phyloP scores from a whole-genome alignment of 2,113 vertebrate genomes.

The Trochalopteron elliotii region DNA sequence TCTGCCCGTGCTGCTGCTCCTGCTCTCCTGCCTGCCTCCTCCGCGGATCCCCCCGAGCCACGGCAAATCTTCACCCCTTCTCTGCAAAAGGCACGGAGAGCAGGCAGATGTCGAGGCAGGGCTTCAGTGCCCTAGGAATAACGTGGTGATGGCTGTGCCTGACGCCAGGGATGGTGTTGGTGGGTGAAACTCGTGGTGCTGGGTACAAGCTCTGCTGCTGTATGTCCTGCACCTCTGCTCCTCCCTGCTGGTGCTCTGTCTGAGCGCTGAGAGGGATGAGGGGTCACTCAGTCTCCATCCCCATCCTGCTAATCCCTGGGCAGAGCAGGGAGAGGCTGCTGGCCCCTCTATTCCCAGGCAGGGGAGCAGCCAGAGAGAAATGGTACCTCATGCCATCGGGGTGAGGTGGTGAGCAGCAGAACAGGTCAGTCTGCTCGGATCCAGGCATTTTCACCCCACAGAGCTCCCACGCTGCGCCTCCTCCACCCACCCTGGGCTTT shows the following conservation, averaged over 20 bases:
- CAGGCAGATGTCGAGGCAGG: background rate
- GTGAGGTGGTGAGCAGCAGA: background rate
- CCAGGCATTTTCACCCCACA: background rate
- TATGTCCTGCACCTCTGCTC: rapidly evolving
- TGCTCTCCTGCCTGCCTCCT: background rate
- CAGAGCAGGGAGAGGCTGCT: background rate
- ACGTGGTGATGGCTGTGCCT: rapidly evolving
- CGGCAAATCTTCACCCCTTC: rapidly evolving
- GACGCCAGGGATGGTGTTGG: rapidly evolving
- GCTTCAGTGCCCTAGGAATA: background rate
- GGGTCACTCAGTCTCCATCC: rapidly evolving
- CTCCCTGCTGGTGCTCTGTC: background rate
- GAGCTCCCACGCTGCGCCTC: background rate
- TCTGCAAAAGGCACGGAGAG: background rate
- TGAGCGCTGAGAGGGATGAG: background rate
- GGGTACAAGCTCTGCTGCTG: background rate
- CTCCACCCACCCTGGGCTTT: background rate
- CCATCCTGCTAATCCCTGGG: background rate
- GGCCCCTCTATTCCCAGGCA: rapidly evolving
- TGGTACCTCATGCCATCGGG: background rate
- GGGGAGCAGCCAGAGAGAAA: background rate
- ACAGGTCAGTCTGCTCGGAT: background rate
- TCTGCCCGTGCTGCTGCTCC: background rate
- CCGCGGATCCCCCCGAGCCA: rapidly evolving
- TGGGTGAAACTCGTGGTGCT: background rate